These are phyloP conservation scores for Marcusenius ussheri DNA, from an alignment of 2,113 vertebrate genomes.

Conservation along the genomic window DNA sequence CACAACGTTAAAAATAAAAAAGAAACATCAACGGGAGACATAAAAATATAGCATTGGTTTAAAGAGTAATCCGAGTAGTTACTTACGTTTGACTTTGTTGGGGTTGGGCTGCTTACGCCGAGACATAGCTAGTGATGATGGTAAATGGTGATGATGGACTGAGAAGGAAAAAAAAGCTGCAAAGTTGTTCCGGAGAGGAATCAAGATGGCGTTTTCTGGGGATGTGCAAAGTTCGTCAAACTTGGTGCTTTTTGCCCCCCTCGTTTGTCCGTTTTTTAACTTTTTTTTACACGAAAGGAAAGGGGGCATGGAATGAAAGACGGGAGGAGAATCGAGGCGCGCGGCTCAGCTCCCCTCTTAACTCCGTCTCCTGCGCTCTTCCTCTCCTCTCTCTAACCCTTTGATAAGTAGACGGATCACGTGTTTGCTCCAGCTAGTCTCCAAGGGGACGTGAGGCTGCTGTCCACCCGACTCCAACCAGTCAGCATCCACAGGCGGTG, in stretches of 20 bases:
- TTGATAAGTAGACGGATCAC: slow-evolving; percentile 69
- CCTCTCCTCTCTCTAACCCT: slow-evolving; percentile 40
- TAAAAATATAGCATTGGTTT: background rate
- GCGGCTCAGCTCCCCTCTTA: slow-evolving; percentile 36
- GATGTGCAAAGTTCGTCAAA: slow-evolving; percentile 78
- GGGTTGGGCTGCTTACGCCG: slow-evolving; percentile 52
- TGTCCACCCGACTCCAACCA: slow-evolving; percentile 45
- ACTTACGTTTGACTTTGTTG: slow-evolving; percentile 59
- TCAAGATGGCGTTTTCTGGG: slow-evolving; percentile 73
- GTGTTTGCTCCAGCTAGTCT: slow-evolving; percentile 61
- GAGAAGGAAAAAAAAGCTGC: slow-evolving; percentile 45
- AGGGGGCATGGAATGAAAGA: slow-evolving; percentile 52
- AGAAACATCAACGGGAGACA: background rate
- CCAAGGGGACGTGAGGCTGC: slow-evolving; percentile 67
- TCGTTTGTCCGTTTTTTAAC: slow-evolving; percentile 49
- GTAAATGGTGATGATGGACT: slow-evolving; percentile 42
- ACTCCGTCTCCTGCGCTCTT: slow-evolving; percentile 29
- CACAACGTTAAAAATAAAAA: background rate
- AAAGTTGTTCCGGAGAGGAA: slow-evolving; percentile 70
- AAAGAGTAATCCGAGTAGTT: slow-evolving; percentile 25
- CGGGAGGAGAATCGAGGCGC: slow-evolving; percentile 48
- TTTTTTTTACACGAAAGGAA: slow-evolving; percentile 21
- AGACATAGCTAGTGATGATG: slow-evolving; percentile 40
- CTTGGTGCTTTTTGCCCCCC: slow-evolving; percentile 56
- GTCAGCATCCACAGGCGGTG: slow-evolving; percentile 53